Conservation (phyloP, 1,140 invertebrate species). For the Drusus annulatus region DNA sequence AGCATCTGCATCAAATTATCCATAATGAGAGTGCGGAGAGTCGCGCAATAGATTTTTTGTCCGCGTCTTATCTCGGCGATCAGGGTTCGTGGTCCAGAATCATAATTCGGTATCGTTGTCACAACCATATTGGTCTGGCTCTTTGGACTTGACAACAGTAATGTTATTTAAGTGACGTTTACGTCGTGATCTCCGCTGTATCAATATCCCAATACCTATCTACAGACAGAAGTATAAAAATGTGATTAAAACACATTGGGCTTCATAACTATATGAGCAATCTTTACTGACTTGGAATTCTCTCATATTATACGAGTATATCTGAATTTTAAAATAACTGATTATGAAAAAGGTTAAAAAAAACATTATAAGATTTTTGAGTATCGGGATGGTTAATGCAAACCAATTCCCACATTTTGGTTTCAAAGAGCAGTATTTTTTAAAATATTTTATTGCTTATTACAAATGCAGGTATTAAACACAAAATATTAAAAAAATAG, state of each 20-base stretch:
- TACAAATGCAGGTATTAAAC: too few species aligned
- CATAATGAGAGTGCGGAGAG: conserved; percentile 30
- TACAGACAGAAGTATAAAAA: background rate
- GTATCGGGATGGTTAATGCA: too few species aligned
- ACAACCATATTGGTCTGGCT: conserved; percentile 51
- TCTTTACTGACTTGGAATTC: too few species aligned
- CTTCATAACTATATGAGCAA: too few species aligned
- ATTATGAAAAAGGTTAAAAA: too few species aligned
- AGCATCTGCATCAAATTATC: conserved; percentile 27
- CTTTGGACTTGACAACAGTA: conserved; percentile 34
- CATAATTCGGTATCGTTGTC: conserved; percentile 53
- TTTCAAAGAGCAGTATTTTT: too few species aligned
- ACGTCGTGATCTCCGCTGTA: conserved; percentile 43
- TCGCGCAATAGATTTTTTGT: background rate
- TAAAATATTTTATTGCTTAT: too few species aligned
- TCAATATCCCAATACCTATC: background rate
- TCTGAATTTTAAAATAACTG: too few species aligned
- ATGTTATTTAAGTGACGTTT: conserved; percentile 22
- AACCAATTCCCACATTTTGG: too few species aligned
- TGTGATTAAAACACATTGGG: background rate
- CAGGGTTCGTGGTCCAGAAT: conserved; percentile 45
- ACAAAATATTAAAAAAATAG: too few species aligned
- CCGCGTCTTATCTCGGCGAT: background rate
- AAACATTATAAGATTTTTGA: too few species aligned
- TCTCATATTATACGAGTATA: too few species aligned